Evolutionary conservation across 2,113 vertebrate genomes (phyloP).

Genomic region (Camelus bactrianus): DNA sequence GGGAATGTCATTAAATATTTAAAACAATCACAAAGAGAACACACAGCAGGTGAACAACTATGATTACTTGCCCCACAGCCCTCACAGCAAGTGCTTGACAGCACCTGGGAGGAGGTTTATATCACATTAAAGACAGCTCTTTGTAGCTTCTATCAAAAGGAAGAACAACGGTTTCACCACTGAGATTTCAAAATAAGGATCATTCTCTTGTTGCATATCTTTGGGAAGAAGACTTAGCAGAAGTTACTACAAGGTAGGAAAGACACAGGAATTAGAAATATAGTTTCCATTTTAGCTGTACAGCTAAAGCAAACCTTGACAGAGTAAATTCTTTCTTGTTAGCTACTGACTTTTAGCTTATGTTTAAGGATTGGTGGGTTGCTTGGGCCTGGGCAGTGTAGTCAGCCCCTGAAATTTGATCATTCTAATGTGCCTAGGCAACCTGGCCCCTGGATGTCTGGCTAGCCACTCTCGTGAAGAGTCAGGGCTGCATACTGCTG

Average conservation of each 20-base stretch:
- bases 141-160: slow-evolving; percentile 42
- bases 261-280: neutral
- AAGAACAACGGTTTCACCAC: slow-evolving; percentile 38
- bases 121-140: slow-evolving; percentile 30
- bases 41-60: slow-evolving; percentile 37
- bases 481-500: neutral
- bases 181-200: slow-evolving; percentile 52
- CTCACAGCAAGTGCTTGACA: slow-evolving; percentile 51
- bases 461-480: neutral
- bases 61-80: slow-evolving; percentile 48
- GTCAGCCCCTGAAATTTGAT: neutral
- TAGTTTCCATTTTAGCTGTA: neutral
- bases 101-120: slow-evolving; percentile 2
- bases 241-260: neutral
- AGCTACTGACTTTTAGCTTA: neutral
- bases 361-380: neutral
- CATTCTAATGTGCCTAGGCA: neutral
- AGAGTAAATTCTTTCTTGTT: slow-evolving; percentile 32
- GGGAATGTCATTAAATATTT: slow-evolving; percentile 65
- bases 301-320: neutral
- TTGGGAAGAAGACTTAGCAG: neutral
- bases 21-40: slow-evolving; percentile 40
- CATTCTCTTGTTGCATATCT: neutral
- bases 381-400: neutral
- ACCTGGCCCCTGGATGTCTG: neutral